A percentile compares a stretch with the other conserved stretches of the same genome.
Conservation (phyloP, 2,113 vertebrate species). For the Zosterops pallidus region DNA sequence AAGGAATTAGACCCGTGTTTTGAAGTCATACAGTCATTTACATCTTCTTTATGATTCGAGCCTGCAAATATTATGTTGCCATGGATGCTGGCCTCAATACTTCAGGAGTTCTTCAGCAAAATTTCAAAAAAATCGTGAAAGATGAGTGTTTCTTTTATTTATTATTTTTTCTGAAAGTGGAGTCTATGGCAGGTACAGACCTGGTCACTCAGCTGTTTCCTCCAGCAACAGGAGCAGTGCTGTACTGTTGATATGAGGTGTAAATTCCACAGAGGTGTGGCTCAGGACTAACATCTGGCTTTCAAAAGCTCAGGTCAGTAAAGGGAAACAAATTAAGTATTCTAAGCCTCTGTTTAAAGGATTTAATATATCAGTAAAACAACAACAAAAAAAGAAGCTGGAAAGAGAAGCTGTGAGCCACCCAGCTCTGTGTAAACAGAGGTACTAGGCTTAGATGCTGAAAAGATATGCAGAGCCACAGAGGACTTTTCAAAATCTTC, state of each 20-base stretch:
- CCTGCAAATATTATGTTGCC: slow-evolving; percentile 60
- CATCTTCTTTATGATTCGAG: neutral
- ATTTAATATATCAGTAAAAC: neutral
- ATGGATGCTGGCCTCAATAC: neutral
- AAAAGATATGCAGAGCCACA: neutral
- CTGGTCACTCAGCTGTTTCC: neutral
- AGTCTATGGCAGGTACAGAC: neutral
- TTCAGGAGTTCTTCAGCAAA: neutral
- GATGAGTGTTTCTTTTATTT: neutral
- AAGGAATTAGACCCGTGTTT: neutral
- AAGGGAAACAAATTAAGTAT: neutral
- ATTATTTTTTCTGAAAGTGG: neutral
- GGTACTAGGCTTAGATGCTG: neutral
- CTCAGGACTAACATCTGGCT: neutral
- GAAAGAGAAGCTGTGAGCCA: neutral
- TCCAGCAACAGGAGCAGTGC: neutral
- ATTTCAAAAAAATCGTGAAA: neutral
- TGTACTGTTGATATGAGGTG: neutral
- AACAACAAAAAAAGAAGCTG: neutral
- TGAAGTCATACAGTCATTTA: neutral
- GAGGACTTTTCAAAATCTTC: neutral
- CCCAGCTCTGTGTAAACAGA: neutral
- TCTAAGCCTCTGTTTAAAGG: neutral
- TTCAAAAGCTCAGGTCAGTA: neutral
- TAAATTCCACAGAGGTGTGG: neutral